A percentile compares a stretch with the other conserved stretches of the same genome.
Conservation (phyloP, 1,140 invertebrate species). For the Epicauta chinensis region DNA sequence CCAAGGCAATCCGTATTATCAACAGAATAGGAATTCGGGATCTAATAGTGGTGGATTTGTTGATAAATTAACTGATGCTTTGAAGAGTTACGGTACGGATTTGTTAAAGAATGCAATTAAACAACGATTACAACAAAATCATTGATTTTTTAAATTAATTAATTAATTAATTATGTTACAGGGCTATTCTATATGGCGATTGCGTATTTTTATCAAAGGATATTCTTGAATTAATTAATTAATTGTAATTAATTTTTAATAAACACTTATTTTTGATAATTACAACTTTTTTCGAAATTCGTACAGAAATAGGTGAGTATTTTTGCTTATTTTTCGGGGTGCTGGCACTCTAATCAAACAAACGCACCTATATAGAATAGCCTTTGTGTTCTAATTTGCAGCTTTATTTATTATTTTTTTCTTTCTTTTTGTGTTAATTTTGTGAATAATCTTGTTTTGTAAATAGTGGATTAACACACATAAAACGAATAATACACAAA, state of each 20-base stretch:
- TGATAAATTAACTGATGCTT: slow-evolving; percentile 17
- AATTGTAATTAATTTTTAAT: slow-evolving; percentile 6
- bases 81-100: slow-evolving; percentile 25
- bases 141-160: neutral
- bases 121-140: neutral
- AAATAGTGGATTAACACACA: too few species aligned
- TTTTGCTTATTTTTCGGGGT: neutral
- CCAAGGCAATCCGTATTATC: slow-evolving; percentile 12
- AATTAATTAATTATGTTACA: slow-evolving; percentile 20
- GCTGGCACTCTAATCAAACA: slow-evolving; percentile 5
- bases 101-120: slow-evolving; percentile 23
- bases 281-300: neutral
- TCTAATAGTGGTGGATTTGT: slow-evolving; percentile 11
- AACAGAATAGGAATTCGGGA: slow-evolving; percentile 12
- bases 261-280: too few species aligned
- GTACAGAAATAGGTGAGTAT: slow-evolving; percentile 13
- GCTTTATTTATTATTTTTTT: neutral
- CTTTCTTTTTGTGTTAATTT: neutral
- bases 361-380: slow-evolving; percentile 6
- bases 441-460: too few species aligned
- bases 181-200: slow-evolving; percentile 26
- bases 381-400: slow-evolving; percentile 5
- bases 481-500: too few species aligned
- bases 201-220: slow-evolving; percentile 23
- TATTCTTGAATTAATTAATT: slow-evolving; percentile 11